Conservation (phyloP, 2,888 invertebrate species). For the Pegoplata infirma region DNA sequence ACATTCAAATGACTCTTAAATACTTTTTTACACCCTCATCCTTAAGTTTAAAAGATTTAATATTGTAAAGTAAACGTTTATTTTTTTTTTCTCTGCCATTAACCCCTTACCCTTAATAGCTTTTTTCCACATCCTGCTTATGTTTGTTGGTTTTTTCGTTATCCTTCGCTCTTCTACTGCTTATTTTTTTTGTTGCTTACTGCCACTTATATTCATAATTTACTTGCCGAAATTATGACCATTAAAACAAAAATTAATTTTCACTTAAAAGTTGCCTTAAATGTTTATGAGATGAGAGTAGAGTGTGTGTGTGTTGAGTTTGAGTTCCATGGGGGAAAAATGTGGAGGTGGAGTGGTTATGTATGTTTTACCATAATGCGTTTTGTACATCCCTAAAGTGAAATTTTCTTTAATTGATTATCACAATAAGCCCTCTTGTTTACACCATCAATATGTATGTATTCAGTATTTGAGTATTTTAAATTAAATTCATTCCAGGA, state of each 20-base stretch:
- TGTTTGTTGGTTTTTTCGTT: neutral
- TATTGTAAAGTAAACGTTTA: slow-evolving; percentile 25
- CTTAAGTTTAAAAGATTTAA: slow-evolving; percentile 30
- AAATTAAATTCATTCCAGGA: neutral
- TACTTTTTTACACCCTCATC: neutral
- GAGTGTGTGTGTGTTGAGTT: neutral
- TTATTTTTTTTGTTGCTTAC: no score
- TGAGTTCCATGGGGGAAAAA: neutral
- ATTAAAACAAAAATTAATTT: slow-evolving; percentile 60
- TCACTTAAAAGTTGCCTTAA: slow-evolving; percentile 46
- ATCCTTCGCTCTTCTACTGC: neutral
- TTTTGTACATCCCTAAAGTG: slow-evolving; percentile 28
- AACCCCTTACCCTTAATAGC: slow-evolving; percentile 34
- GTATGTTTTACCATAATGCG: slow-evolving; percentile 9
- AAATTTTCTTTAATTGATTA: slow-evolving; percentile 44
- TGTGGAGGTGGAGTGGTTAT: neutral
- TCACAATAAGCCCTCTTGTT: slow-evolving; percentile 13
- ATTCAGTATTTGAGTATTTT: no score
- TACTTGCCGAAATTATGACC: slow-evolving; percentile 55
- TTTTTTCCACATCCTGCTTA: slow-evolving; percentile 33
- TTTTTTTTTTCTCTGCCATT: slow-evolving; percentile 31
- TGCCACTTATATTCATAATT: slow-evolving; percentile 50
- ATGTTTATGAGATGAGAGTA: slow-evolving; percentile 4
- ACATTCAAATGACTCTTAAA: slow-evolving; percentile 6
- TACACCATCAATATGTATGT: no score